Evolutionary conservation across 1,140 invertebrate genomes (phyloP).

Genomic region (Lepidurus arcticus): DNA sequence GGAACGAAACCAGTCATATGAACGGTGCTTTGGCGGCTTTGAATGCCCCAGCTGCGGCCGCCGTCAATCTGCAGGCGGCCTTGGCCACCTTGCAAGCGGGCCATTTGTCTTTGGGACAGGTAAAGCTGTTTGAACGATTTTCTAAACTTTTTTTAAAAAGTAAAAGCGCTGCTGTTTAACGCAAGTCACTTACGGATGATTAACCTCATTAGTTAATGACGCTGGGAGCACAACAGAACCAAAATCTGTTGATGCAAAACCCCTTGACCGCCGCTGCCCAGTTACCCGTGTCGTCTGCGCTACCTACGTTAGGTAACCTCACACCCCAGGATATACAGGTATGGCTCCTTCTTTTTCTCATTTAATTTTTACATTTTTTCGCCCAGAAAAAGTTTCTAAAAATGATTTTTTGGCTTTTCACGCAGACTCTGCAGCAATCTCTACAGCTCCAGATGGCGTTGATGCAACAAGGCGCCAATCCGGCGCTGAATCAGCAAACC

Average conservation of each 20-base stretch:
- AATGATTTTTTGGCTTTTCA: neutral
- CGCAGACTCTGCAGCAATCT: constrained; percentile 54
- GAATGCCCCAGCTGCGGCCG: constrained; percentile 35
- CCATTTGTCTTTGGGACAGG: constrained; percentile 53
- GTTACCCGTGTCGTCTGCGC: constrained; percentile 39
- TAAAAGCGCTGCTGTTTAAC: neutral
- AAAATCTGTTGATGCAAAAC: constrained; percentile 48
- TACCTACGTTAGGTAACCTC: constrained; percentile 48
- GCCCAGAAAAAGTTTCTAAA: neutral
- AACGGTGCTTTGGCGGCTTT: constrained; percentile 34
- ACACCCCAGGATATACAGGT: constrained; percentile 56
- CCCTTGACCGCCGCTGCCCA: constrained; percentile 45
- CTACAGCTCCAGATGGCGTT: constrained; percentile 61
- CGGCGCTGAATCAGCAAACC: constrained; percentile 55
- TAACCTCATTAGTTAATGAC: constrained; percentile 50
- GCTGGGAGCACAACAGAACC: constrained; percentile 43
- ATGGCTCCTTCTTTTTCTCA: neutral
- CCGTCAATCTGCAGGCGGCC: constrained; percentile 51
- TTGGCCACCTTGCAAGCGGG: constrained; percentile 58
- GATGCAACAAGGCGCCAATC: constrained; percentile 53
- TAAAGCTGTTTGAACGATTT: constrained; percentile 36
- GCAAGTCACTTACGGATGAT: neutral
- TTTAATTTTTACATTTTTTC: constrained; percentile 20
- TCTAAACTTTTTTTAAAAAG: too few relatives aligned
- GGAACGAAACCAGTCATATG: constrained; percentile 44